A percentile compares a stretch with the other conserved stretches of the same genome.
These are phyloP conservation scores for Gobio occitaniae DNA, from an alignment of 2,797 vertebrate species.

Conservation along the genomic window DNA sequence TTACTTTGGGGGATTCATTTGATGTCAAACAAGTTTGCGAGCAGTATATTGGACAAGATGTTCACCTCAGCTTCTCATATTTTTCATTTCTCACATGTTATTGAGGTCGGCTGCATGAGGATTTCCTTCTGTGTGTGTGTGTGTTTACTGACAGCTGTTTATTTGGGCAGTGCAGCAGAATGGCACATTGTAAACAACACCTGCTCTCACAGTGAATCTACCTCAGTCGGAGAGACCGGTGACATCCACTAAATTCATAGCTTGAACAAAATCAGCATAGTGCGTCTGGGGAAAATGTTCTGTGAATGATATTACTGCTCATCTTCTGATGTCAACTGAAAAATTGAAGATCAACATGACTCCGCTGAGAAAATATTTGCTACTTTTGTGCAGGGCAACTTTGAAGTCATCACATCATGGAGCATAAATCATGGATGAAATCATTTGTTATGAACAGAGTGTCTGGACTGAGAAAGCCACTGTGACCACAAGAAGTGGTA, in stretches of 20 bases:
- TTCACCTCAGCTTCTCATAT: conserved; percentile 26
- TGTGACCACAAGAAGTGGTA: not conserved
- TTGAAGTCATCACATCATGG: not conserved
- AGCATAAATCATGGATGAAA: not conserved
- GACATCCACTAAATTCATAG: conserved; percentile 34
- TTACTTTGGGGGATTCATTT: not conserved
- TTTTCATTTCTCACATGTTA: conserved; percentile 33
- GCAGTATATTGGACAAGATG: not conserved
- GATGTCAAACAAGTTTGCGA: not conserved
- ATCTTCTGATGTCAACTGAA: conserved; percentile 17
- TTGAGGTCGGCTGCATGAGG: conserved; percentile 41
- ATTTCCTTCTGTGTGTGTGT: not conserved
- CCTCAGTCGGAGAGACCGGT: conserved; percentile 2
- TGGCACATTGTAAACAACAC: conserved; percentile 62
- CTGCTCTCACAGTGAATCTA: conserved; percentile 56
- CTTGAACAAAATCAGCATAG: conserved; percentile 26
- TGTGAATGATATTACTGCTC: conserved; percentile 5
- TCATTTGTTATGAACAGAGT: not conserved
- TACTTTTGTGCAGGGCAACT: not conserved
- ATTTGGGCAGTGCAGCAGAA: conserved; percentile 54
- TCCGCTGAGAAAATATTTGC: not conserved
- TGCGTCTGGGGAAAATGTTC: not conserved
- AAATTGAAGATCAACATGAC: not conserved
- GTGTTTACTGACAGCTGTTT: conserved; percentile 60
- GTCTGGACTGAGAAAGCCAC: not conserved